Evolutionary conservation across 2,113 vertebrate genomes (phyloP), one percentile per base, ranked within the genome.

Genomic region (Ginglymostoma cirratum): DNA sequence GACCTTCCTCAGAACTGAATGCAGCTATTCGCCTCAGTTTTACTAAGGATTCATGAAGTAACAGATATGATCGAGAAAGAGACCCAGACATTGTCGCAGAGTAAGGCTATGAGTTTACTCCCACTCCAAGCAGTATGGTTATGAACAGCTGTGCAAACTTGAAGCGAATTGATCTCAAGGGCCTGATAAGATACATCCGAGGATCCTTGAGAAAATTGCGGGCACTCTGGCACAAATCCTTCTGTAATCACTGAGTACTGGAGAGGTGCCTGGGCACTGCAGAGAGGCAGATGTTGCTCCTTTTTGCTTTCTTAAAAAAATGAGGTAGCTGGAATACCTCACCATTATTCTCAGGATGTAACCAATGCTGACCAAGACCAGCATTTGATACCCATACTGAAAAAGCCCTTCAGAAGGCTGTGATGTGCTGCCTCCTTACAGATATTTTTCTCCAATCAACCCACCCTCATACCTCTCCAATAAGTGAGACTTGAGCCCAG

Each of bases 171-270:
- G 17, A 66, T 66, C 89, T 66, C 89, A 38, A 67, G 89, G 61
- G 61, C 89, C 61, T n/a, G 89, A 93, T 38, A 61, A 90, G 65
- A 67, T 93, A 19, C 61, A 67, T 38, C 89, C 34, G 30, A 93
- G 34, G 23, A 66, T 66, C 89, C 89, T 93, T 93, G 89, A 66
- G n/a, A n/a, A 93, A 93, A 66, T 34, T 90, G 52, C 52, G 61
- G 52, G 30, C 4, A 55, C 52, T 61, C 48, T 34, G 55, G 48
- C 87, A 90, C 14, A 61, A 90, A 2, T 93, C 89, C 15, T 93
- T 17, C 61, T 38, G n/a, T 38, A 93, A 67, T 66, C n/a, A n/a
- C 4, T 34, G 89, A 92, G 19, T n/a, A 67, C 61, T 93, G 89
- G 61, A 66, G 89, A 93, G 19, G 55, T 93, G 80, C 38, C 80